These are phyloP conservation scores for Megastigmus dorsalis DNA, from an alignment of 2,888 invertebrate genomes.

Conservation along the genomic window DNA sequence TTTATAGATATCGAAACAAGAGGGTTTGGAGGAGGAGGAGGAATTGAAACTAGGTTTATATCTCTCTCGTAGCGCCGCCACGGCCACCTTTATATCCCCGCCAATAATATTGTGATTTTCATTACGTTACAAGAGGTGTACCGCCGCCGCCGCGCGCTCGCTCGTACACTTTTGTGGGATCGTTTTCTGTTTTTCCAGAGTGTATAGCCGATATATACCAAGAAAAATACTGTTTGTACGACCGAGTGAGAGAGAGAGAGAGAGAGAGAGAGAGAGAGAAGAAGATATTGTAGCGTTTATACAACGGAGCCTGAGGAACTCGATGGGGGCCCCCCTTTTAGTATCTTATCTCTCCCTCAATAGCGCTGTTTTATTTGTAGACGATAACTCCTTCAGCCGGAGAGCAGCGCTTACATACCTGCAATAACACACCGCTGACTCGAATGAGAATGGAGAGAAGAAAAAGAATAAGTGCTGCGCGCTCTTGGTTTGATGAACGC, in stretches of 20 bases:
- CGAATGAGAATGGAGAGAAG: not conserved
- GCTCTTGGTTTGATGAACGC: not conserved
- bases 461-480: no score
- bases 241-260: no score
- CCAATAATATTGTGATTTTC: constrained; percentile 24
- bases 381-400: constrained; percentile 23
- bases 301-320: constrained; percentile 39
- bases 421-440: constrained; percentile 5
- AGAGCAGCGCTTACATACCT: not conserved
- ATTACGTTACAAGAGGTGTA: not conserved
- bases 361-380: constrained; percentile 13
- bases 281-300: constrained; percentile 9
- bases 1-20: not conserved
- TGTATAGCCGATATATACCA: no score
- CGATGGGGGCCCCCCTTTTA: no score
- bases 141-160: no score
- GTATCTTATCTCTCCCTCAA: constrained; percentile 36
- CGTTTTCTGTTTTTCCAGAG: no score
- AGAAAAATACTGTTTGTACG: no score
- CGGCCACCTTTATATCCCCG: not conserved
- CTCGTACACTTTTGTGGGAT: no score
- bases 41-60: constrained; percentile 23
- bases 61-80: no score
- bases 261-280: no score
- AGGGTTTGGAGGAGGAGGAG: constrained; percentile 3